Base-by-base conservation (phyloP, 2,888 invertebrate genomes). In the Drosophila infuscata region DNA sequence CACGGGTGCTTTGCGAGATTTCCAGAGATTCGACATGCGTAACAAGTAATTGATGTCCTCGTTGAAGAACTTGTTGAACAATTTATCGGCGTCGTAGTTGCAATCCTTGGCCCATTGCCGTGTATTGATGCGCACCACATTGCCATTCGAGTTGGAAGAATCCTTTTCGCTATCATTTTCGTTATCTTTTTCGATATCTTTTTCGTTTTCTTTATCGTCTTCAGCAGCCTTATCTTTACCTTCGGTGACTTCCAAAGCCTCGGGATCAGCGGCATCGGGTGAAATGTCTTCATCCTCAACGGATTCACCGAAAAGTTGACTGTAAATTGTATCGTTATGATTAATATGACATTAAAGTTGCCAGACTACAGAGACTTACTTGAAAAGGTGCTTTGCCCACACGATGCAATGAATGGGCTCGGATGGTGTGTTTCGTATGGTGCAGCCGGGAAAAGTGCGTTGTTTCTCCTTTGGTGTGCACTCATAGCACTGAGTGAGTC, bases 401-500 rank as follows among this genome's bases (percentile, higher is more conserved):
- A 99, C 99, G 82, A 99, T 98, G 93, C 99, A 99, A 93, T 99
- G 99, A 83, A 99, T 99, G 0, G 98, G 98, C 93, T 99, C 99
- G 0, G 99, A 99, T 0, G 99, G 99, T 0, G 99, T 99, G 92
- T 99, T 99, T 49, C 99, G 95, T 82, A 99, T 99, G 2, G 99
- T 99, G 92, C 99, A 99, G 0, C 99, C 99, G 0, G 99, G 99
- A 94, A 96, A 99, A 8, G 97, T 96, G 92, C 98, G 99, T 91
- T 98, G 98, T 25, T 96, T 95, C 9, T 97, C 96, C 93, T 98
- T 98, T 0, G 98, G 98, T 62, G 96, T 96, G 92, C 99, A 99
- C 93, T 99, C 99, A 89, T 99, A 99, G 93, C 99, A 99, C 90
- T 98, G 98, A 3, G 98, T 98, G 3, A 96, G 88, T 2, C 97